These are phyloP conservation scores for Plutella xylostella DNA, from an alignment of 2,888 invertebrate genomes.

Conservation along the genomic window DNA sequence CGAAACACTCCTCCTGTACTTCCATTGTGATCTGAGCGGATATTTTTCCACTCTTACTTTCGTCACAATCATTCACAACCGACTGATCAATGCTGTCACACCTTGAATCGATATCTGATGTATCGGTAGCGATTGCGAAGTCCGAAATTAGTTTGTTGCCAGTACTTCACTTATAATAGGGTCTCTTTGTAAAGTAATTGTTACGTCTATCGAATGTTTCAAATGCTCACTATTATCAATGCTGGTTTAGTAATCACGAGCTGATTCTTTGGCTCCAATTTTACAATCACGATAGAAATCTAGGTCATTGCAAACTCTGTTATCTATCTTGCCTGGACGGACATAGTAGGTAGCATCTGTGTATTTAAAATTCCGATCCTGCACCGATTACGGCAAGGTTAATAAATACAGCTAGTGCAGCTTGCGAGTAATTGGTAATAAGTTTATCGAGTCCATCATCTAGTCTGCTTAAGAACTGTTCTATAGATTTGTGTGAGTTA, in stretches of 20 bases:
- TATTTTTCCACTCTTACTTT: conserved; percentile 43
- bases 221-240: not conserved
- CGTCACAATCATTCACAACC: conserved; percentile 34
- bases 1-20: conserved; percentile 28
- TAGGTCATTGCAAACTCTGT: too few species aligned
- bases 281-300: too few species aligned
- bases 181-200: conserved; percentile 26
- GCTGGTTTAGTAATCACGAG: not conserved
- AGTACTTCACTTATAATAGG: conserved; percentile 20
- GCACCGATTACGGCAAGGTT: too few species aligned
- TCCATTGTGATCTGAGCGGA: conserved; percentile 41
- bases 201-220: conserved; percentile 22
- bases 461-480: conserved; percentile 32
- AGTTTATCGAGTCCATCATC: conserved; percentile 29
- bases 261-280: not conserved
- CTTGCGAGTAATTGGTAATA: too few species aligned
- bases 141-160: conserved; percentile 26
- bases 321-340: too few species aligned
- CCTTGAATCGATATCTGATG: conserved; percentile 40
- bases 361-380: too few species aligned
- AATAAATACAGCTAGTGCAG: too few species aligned
- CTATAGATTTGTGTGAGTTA: conserved; percentile 27
- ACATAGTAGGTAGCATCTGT: too few species aligned
- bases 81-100: conserved; percentile 38
- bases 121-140: conserved; percentile 31